A percentile compares a stretch with the other conserved stretches of the same genome.
These are phyloP conservation scores for Brachyptera risi DNA, from an alignment of 2,888 invertebrate species.

Conservation along the genomic window DNA sequence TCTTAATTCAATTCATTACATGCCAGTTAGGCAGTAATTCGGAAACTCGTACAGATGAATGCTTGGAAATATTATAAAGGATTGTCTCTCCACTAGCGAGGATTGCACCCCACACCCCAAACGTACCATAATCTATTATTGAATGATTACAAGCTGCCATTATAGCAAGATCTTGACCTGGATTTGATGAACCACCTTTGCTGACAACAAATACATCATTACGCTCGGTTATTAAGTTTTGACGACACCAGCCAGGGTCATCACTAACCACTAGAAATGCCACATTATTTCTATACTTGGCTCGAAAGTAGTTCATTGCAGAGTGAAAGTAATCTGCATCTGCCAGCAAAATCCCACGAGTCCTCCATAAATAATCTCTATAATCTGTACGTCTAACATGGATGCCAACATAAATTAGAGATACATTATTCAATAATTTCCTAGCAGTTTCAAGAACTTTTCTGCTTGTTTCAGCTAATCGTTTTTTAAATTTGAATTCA, in stretches of 20 bases:
- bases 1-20: slow-evolving; percentile 37
- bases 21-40: slow-evolving; percentile 48
- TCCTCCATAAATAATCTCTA: slow-evolving; percentile 51
- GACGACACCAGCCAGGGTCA: slow-evolving; percentile 48
- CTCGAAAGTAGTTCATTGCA: slow-evolving; percentile 47
- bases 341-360: slow-evolving; percentile 46
- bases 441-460: slow-evolving; percentile 43
- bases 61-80: slow-evolving; percentile 45
- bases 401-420: slow-evolving; percentile 50
- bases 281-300: slow-evolving; percentile 42
- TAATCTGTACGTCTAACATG: slow-evolving; percentile 57
- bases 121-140: slow-evolving; percentile 52
- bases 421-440: slow-evolving; percentile 38
- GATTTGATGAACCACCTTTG: slow-evolving; percentile 39
- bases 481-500: slow-evolving; percentile 52
- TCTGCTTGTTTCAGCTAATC: slow-evolving; percentile 48
- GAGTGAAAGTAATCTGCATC: slow-evolving; percentile 43
- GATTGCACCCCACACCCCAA: slow-evolving; percentile 51
- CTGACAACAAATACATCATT: slow-evolving; percentile 46
- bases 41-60: slow-evolving; percentile 44
- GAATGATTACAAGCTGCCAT: slow-evolving; percentile 52
- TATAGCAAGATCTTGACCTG: slow-evolving; percentile 48
- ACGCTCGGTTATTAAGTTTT: slow-evolving; percentile 40
- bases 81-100: slow-evolving; percentile 50
- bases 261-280: slow-evolving; percentile 49